Evolutionary conservation across 1,140 invertebrate genomes (phyloP).

Genomic region (Alviniconcha marisindica): DNA sequence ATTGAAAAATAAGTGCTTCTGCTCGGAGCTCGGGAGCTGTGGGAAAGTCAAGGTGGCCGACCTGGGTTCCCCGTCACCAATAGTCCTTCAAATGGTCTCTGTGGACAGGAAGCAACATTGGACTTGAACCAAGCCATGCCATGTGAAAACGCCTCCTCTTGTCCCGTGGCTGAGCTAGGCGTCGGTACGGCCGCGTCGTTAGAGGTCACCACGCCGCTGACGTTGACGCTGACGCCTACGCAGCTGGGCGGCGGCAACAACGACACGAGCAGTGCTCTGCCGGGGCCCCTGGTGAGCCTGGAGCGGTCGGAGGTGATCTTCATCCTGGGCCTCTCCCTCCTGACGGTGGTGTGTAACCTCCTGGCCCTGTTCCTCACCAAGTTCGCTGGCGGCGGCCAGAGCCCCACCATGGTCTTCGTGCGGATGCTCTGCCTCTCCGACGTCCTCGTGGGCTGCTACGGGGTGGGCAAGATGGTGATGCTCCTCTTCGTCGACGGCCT

Average conservation of each 20-base stretch:
- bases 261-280: not conserved
- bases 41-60: no score
- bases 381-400: constrained; percentile 59
- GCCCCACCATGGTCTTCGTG: constrained; percentile 63
- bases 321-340: constrained; percentile 43
- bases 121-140: constrained; percentile 23
- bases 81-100: no score
- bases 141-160: constrained; percentile 35
- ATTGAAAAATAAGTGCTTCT: no score
- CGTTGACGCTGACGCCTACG: not conserved
- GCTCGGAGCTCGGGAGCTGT: no score
- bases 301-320: constrained; percentile 9
- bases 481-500: constrained; percentile 49
- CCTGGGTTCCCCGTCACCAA: no score
- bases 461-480: constrained; percentile 61
- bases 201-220: not conserved
- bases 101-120: no score
- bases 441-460: constrained; percentile 60
- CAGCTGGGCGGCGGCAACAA: not conserved
- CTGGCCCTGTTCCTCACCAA: constrained; percentile 57
- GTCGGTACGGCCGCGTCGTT: not conserved
- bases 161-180: not conserved
- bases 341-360: constrained; percentile 47
- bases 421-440: constrained; percentile 64
- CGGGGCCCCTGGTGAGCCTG: not conserved